Conservation (phyloP, 2,113 vertebrate genomes). For the Lampris incognitus region DNA sequence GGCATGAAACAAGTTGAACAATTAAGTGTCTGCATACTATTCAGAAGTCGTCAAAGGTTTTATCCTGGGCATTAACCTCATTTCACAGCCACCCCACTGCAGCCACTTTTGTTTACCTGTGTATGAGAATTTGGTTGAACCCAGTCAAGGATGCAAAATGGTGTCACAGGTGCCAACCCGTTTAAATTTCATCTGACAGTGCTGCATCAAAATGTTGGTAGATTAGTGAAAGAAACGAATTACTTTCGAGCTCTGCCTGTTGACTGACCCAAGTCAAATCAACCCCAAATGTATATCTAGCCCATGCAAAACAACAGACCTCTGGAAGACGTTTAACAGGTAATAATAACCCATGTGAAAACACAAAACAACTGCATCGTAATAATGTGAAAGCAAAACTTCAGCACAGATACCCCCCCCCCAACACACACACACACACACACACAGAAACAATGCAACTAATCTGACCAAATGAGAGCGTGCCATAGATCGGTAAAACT, state of each 20-base stretch:
- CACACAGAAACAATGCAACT: conserved; percentile 1
- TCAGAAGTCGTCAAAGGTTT: not conserved
- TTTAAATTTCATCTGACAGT: not conserved
- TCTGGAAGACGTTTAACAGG: too few species aligned
- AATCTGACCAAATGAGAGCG: conserved; percentile 10
- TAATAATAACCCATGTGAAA: too few species aligned
- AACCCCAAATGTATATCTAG: not conserved
- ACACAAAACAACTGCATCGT: too few species aligned
- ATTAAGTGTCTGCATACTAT: not conserved
- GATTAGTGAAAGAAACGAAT: conserved; percentile 1
- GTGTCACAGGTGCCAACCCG: not conserved
- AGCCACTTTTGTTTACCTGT: not conserved
- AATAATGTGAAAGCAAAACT: too few species aligned
- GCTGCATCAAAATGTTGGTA: not conserved
- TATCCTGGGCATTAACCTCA: not conserved
- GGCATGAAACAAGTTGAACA: not conserved
- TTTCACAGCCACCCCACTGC: not conserved
- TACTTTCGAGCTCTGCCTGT: not conserved
- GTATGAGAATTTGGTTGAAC: not conserved
- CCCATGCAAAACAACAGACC: not conserved
- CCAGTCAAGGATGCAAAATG: not conserved
- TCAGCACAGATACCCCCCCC: too few species aligned
- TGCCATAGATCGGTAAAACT: not conserved
- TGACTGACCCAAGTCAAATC: not conserved
- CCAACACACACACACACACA: not conserved